Evolutionary conservation across 1,140 invertebrate species (phyloP), one percentile per base, ranked within the genome.

Genomic region (Trichonephila clavata): DNA sequence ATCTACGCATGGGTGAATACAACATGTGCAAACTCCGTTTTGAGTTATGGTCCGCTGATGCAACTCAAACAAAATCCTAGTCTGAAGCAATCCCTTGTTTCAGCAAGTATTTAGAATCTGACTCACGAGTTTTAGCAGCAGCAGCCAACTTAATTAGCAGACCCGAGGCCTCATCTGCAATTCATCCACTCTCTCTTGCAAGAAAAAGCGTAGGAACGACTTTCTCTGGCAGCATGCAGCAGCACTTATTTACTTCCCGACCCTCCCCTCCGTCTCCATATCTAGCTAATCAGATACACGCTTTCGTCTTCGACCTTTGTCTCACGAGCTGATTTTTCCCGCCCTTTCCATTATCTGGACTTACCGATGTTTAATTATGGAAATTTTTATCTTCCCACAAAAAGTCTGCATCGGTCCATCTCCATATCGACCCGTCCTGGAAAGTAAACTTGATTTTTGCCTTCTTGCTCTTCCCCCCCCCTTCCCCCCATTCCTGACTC

Each of bases 361-460:
- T 20, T 10, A 16, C 43, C 88, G 50, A 32, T 81, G 88, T 90
- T 90, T 90, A 90, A 90, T 90, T 90, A 90, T 90, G 88, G 71
- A 90, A 90, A 90, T 77, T 77, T 77, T 89, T 89, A 77, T 89
- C 63, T 43, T 39, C 63, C 63, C 59, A 86, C 59, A 61, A 32
- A 50, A 60, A 60, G 59, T 60, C n/a, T 27, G 21, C n/a, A 57
- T 18, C 13, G 32, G 32, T 39, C 7, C 18, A 86, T 86, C 65
- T 86, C 50, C 60, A 86, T 86, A 86, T 86, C 84, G 84, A 86
- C 60, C 84, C 13, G 13, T 32, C 57, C 18, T 32, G 27, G 32
- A 89, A 71, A 71, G 65, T 89, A 57, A 89, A 77, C 43, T 68
- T 57, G 24, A 43, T 68, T 89, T 50, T 77, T 77, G 27, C 32